Base-by-base conservation (phyloP, 2,888 invertebrate genomes). In the Nebria brevicollis region DNA sequence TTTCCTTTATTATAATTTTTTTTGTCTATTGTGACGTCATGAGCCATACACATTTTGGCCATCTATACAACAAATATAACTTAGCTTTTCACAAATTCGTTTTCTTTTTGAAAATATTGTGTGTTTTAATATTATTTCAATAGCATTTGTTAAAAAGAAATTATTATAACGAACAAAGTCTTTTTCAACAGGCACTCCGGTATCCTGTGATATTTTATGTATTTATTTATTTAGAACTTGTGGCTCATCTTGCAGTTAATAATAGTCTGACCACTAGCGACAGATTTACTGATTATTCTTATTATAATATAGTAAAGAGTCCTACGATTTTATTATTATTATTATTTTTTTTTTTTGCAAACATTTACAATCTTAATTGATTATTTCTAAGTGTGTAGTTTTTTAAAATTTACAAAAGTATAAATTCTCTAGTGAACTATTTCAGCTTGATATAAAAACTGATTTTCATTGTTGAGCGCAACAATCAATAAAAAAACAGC, bases 121-220 rank as follows among this genome's bases (percentile, higher is more conserved):
- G 54, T 54, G 54, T 54, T 3, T 54, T 54, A 54, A 54, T 7
- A 54, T 54, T 8, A 54, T 54, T 54, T 54, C 54, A 54, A 54
- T 54, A 54, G 54, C 54, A 54, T 54, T 54, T 54, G 54, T 54
- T 54, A 54, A 8, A 54, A 54, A 68, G 68, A 68, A 68, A 68
- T 68, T 20, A 68, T 68, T 68, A 72, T 64, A 75, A 80, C 75
- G 79, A 75, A 80, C 75, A 80, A 80, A 80, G 75, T 80, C 75
- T 80, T 85, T 86, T 84, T 85, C 83, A 83, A 84, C 85, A 86
- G 86, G 86, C 86, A 86, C 86, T 86, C 86, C 85, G 85, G 86
- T 86, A 82, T 83, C 82, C 82, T 78, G 83, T 83, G 83, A 83
- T 82, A 82, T 83, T 66, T 72, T 42, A 65, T 79, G 26, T 66